Evolutionary conservation across 2,113 vertebrate species (phyloP).

Genomic region (Percina caprodes): DNA sequence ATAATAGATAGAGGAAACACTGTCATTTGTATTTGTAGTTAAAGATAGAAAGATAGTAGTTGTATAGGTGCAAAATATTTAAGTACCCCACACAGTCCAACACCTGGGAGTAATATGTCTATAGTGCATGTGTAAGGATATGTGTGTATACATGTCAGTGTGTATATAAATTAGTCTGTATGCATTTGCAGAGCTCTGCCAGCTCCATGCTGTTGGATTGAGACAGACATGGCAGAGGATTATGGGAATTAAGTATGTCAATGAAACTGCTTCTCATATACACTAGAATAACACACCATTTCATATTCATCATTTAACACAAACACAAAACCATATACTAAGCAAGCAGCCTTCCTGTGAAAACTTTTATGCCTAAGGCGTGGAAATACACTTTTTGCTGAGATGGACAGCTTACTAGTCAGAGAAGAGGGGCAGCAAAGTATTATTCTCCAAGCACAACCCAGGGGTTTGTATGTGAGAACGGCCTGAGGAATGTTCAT

Average conservation of each 20-base stretch:
- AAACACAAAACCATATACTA: slow-evolving; percentile 58
- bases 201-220: slow-evolving; percentile 29
- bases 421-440: slow-evolving; percentile 53
- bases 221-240: slow-evolving; percentile 49
- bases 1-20: too few relatives aligned
- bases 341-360: slow-evolving; percentile 58
- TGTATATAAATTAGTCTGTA: background rate
- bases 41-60: background rate
- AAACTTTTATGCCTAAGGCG: slow-evolving; percentile 59
- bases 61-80: background rate
- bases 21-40: background rate
- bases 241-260: slow-evolving; percentile 58
- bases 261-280: slow-evolving; percentile 53
- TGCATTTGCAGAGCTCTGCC: slow-evolving; percentile 20
- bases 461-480: slow-evolving; percentile 69
- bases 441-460: slow-evolving; percentile 66
- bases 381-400: slow-evolving; percentile 59
- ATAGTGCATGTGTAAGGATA: background rate
- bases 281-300: slow-evolving; percentile 66
- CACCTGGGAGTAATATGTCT: background rate
- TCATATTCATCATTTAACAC: slow-evolving; percentile 73
- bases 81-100: background rate
- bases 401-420: slow-evolving; percentile 60
- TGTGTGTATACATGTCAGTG: background rate
- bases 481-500: slow-evolving; percentile 77